Conservation (phyloP, 2,113 vertebrate genomes). For the Speoplatyrhinus poulsoni region DNA sequence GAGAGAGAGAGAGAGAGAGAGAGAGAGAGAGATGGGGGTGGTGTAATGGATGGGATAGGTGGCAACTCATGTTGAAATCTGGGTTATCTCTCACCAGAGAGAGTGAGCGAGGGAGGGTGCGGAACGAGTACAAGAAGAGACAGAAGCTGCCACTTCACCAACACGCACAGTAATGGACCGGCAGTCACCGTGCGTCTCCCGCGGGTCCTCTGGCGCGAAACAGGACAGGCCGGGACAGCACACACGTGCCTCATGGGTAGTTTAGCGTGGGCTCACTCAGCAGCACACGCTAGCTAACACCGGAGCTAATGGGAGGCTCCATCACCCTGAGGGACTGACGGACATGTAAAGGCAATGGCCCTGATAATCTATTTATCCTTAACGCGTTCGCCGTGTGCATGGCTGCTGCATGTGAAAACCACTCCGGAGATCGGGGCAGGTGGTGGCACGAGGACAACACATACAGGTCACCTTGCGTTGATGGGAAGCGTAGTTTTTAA, state of each 20-base stretch:
- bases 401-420: slow-evolving; percentile 19
- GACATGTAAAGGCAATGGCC: slow-evolving; percentile 39
- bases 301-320: too few species aligned
- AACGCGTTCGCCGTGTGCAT: slow-evolving; percentile 10
- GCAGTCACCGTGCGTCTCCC: slow-evolving; percentile 50
- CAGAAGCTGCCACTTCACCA: slow-evolving; percentile 64
- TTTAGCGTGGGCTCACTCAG: slow-evolving; percentile 5
- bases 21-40: slow-evolving; percentile 5
- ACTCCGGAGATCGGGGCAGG: slow-evolving; percentile 40
- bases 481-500: slow-evolving; percentile 49
- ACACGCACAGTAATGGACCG: slow-evolving; percentile 45
- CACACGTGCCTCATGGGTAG: slow-evolving; percentile 2
- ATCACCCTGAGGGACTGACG: slow-evolving; percentile 31
- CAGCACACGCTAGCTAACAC: neutral
- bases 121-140: slow-evolving; percentile 61
- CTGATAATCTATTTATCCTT: slow-evolving; percentile 31
- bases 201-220: slow-evolving; percentile 44
- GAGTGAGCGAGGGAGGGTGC: slow-evolving; percentile 1
- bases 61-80: slow-evolving; percentile 81
- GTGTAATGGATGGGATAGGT: slow-evolving; percentile 69
- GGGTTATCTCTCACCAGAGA: slow-evolving; percentile 78
- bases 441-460: slow-evolving; percentile 31
- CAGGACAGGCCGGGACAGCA: slow-evolving; percentile 10
- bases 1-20: neutral
- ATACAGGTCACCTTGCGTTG: slow-evolving; percentile 64